phyloP scores from a whole-genome alignment of 2,113 vertebrate species.

The Chitala chitala region DNA sequence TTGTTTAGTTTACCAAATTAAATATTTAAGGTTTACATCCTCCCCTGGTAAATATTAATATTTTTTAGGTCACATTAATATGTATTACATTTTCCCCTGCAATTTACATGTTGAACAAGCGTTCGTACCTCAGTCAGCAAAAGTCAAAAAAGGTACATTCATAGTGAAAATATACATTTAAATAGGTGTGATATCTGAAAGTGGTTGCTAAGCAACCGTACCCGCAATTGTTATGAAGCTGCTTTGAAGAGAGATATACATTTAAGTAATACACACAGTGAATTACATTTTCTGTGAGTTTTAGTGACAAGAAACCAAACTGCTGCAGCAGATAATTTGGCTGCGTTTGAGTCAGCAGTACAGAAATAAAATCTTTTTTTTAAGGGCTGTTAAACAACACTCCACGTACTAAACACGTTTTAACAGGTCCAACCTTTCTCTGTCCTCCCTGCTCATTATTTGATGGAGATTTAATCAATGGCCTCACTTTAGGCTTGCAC shows the following conservation, averaged over 20 bases:
- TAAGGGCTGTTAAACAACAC: too few species aligned
- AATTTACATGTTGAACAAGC: background rate
- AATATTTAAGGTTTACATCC: constrained; percentile 5
- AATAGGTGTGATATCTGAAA: constrained; percentile 9
- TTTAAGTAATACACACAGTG: background rate
- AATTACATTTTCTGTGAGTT: constrained; percentile 2
- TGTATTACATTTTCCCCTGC: background rate
- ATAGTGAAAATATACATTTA: constrained; percentile 16
- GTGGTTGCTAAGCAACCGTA: constrained; percentile 7
- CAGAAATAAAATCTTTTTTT: background rate
- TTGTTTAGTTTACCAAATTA: constrained; percentile 1
- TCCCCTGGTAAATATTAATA: background rate
- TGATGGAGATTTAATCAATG: too few species aligned
- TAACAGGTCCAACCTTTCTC: too few species aligned
- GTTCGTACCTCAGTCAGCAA: constrained; percentile 4
- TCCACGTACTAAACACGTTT: too few species aligned
- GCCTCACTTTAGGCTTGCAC: too few species aligned
- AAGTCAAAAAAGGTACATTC: constrained; percentile 14
- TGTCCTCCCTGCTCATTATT: too few species aligned
- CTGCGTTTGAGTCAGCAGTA: background rate
- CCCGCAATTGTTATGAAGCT: background rate
- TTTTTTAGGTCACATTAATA: too few species aligned
- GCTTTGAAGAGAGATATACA: constrained; percentile 4
- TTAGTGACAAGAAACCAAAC: background rate
- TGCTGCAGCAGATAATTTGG: background rate